Base-by-base conservation (phyloP, 2,888 invertebrate genomes). In the Ypsolopha scabrella region DNA sequence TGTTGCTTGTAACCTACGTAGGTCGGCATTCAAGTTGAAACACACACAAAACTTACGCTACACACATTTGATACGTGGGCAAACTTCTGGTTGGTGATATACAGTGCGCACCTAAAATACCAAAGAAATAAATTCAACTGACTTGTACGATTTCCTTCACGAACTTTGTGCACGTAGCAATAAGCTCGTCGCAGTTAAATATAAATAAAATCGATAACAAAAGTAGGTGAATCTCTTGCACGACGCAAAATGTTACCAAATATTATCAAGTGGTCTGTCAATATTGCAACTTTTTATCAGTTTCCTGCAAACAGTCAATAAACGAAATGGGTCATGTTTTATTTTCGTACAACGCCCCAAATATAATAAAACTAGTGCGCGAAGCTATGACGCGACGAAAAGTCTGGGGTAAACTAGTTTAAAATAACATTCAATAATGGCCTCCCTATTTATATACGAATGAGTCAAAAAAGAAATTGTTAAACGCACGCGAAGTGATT, bases 141-240 rank as follows among this genome's bases (percentile, higher is more conserved):
- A 24, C 4, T 24, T 24, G 24, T 24, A 24, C 24, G 24, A 4
- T 24, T 24, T 24, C 24, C 2, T 24, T 3, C 24, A 24, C 24
- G 24, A 24, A 24, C 24, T 24, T 24, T 24, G 24, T 24, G 24
- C 24, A 24, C 24, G 4, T 24, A 24, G 24, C 24, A 24, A 24
- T 24, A 24, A 24, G 24, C 24, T 24, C 24, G 24, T 24, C 24
- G 24, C 24, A 24, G 24, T 24, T 24, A 24, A 24, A 11, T 35
- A 13, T 33, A 50, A 35, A 41, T 39, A 41, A 33, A 50, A 35
- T 36, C 36, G 83, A 86, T 85, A 85, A 75, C 67, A 44, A 48
- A 82, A 70, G 71, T 85, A 80, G 85, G 83, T 81, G 80, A 51
- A 80, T 77, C 75, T 76, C 75, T 80, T 67, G 74, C 77, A 73